phyloP scores from a whole-genome alignment of 23 tunicate species.

The Trididemnum nubilum region DNA sequence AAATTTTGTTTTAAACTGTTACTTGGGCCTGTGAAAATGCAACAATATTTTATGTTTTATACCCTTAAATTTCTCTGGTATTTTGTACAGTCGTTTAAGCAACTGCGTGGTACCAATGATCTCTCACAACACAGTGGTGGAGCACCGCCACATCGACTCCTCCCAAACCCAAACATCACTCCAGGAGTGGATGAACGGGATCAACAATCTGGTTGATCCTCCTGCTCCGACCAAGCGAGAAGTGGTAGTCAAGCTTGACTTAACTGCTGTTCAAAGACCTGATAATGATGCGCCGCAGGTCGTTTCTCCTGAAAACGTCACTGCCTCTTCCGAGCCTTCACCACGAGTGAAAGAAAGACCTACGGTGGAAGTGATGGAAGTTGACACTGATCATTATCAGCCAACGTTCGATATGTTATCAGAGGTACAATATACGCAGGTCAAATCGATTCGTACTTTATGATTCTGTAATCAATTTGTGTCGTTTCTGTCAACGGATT shows the following conservation, averaged over 20 bases:
- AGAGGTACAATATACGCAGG: not conserved
- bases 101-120: slow-evolving; percentile 73
- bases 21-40: too few relatives aligned
- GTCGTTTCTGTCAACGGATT: too few relatives aligned
- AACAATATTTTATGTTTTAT: too few relatives aligned
- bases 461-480: too few relatives aligned
- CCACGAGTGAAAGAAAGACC: not conserved
- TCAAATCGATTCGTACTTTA: not conserved
- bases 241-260: slow-evolving; percentile 25
- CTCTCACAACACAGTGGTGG: slow-evolving; percentile 20
- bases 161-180: not conserved
- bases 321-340: not conserved
- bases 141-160: slow-evolving; percentile 13
- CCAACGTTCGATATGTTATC: not conserved
- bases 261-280: not conserved
- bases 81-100: slow-evolving; percentile 66
- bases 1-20: too few relatives aligned
- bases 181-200: slow-evolving; percentile 30
- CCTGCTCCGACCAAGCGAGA: slow-evolving; percentile 32
- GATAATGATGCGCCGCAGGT: not conserved
- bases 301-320: not conserved
- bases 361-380: slow-evolving; percentile 10
- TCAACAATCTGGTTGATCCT: slow-evolving; percentile 51
- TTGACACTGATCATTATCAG: not conserved
- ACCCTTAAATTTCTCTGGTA: too few relatives aligned